phyloP scores from a whole-genome alignment of 2,888 invertebrate species.

The Yponomeuta malinellus region DNA sequence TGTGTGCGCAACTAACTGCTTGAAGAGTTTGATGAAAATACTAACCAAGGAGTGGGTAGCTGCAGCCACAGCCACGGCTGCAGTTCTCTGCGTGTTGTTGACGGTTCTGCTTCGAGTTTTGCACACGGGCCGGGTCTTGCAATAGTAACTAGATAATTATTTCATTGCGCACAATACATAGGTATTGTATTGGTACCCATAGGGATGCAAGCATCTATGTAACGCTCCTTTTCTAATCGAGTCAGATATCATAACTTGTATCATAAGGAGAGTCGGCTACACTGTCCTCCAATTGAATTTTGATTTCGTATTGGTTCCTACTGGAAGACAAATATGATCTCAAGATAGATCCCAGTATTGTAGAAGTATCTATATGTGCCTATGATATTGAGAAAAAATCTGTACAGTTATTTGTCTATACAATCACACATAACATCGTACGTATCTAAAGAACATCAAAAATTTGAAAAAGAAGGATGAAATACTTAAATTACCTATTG shows the following conservation, averaged over 20 bases:
- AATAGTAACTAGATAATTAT: constrained; percentile 51
- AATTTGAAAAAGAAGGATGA: constrained; percentile 4
- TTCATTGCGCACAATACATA: constrained; percentile 48
- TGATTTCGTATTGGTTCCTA: constrained; percentile 4
- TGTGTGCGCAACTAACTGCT: constrained; percentile 60
- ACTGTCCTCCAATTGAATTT: neutral
- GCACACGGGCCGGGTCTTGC: constrained; percentile 65
- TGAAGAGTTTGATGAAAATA: constrained; percentile 59
- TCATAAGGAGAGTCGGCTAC: neutral
- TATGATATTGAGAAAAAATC: constrained; percentile 6
- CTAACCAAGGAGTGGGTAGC: constrained; percentile 68
- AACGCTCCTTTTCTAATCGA: neutral
- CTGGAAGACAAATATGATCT: constrained; percentile 10
- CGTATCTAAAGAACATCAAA: neutral
- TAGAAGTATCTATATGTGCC: constrained; percentile 14
- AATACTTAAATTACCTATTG: constrained; percentile 15
- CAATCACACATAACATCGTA: neutral
- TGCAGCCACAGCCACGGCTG: neutral
- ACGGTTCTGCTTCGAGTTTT: neutral
- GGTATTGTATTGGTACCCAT: no score
- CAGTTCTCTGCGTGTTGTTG: neutral
- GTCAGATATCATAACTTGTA: constrained; percentile 1
- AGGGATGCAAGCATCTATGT: neutral
- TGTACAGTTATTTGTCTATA: constrained; percentile 8
- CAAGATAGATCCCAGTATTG: constrained; percentile 9